Conservation (phyloP, 2,113 vertebrate species). For the Lates calcarifer region DNA sequence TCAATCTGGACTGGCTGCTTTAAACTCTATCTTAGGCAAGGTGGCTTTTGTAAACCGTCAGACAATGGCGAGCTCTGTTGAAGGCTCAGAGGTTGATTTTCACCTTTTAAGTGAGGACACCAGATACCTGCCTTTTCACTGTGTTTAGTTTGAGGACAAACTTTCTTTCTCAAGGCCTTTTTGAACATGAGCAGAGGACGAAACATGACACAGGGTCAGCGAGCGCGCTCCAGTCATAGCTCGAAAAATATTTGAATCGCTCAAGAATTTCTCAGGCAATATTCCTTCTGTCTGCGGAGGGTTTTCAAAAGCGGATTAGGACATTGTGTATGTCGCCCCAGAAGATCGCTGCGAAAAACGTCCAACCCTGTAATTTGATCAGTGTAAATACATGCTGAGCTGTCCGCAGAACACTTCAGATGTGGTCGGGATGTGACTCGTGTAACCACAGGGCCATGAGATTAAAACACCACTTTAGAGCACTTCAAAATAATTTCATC, state of each 20-base stretch:
- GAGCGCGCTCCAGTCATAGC: conserved; percentile 12
- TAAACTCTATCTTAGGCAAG: conserved; percentile 78
- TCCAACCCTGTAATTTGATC: conserved; percentile 38
- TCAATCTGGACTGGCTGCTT: conserved; percentile 76
- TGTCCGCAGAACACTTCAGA: conserved; percentile 12
- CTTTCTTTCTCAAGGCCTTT: conserved; percentile 66
- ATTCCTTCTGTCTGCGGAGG: neutral
- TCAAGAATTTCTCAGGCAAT: conserved; percentile 1
- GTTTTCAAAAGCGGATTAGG: conserved; percentile 26
- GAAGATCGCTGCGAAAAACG: neutral
- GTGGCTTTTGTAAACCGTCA: conserved; percentile 74
- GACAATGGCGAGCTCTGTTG: conserved; percentile 82
- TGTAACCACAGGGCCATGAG: neutral
- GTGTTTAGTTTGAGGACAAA: conserved; percentile 64
- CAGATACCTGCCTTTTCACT: conserved; percentile 76
- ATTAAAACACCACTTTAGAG: conserved; percentile 24
- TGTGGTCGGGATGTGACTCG: conserved; percentile 35
- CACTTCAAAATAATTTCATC: neutral
- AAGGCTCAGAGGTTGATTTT: conserved; percentile 73
- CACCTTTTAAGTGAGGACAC: conserved; percentile 80
- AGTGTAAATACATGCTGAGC: conserved; percentile 22
- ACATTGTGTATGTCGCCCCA: conserved; percentile 10
- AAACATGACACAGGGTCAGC: conserved; percentile 58
- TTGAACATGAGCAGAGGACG: conserved; percentile 55
- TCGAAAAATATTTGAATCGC: conserved; percentile 3